Conservation (phyloP, 2,888 invertebrate genomes). For the Apamea monoglypha region DNA sequence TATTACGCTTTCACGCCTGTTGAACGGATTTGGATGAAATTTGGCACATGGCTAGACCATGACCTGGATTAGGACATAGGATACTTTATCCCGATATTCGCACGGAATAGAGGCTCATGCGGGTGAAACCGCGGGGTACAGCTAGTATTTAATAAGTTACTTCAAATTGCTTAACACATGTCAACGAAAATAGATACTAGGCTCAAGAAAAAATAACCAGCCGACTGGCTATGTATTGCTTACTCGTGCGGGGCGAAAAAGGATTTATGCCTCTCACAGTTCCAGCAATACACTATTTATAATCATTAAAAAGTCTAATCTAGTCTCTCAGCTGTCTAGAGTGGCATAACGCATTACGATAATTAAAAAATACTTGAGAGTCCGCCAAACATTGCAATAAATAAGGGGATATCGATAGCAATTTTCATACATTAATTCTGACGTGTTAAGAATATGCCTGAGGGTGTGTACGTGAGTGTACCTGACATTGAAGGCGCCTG, state of each 20-base stretch:
- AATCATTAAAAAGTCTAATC: conserved; percentile 64
- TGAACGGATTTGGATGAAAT: neutral
- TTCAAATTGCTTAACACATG: neutral
- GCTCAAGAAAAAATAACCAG: conserved; percentile 38
- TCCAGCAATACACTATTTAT: conserved; percentile 47
- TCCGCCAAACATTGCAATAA: conserved; percentile 79
- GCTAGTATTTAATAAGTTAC: neutral
- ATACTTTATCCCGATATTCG: neutral
- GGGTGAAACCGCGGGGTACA: no score
- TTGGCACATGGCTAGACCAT: neutral
- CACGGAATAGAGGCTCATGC: neutral
- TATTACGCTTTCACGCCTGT: no score
- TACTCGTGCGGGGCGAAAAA: conserved; percentile 63
- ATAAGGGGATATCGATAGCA: conserved; percentile 70
- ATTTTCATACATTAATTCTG: conserved; percentile 82
- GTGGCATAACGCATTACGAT: conserved; percentile 73
- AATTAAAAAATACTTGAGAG: conserved; percentile 81
- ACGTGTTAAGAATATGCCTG: conserved; percentile 70
- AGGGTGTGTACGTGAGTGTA: conserved; percentile 51
- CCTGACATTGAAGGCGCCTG: conserved; percentile 62
- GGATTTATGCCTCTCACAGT: conserved; percentile 59
- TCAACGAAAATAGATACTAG: conserved; percentile 23
- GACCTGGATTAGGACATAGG: neutral
- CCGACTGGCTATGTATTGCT: conserved; percentile 16
- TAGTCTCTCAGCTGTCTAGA: conserved; percentile 69